Evolutionary conservation across 2,113 vertebrate genomes (phyloP), one percentile per base, ranked within the genome.

Genomic region (Morone saxatilis): DNA sequence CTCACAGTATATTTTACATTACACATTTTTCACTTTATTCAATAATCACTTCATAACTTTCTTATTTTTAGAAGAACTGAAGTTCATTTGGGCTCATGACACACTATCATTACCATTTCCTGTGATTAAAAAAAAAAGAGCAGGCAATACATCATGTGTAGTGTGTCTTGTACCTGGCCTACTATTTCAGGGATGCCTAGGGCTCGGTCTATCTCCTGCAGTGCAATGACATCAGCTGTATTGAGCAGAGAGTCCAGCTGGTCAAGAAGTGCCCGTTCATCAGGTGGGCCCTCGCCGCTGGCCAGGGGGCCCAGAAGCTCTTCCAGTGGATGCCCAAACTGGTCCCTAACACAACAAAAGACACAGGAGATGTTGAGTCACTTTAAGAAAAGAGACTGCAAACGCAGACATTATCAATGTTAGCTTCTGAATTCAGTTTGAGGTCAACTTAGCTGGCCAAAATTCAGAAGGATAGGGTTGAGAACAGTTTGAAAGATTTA

Each of bases 121-220:
- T 53, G n/a, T 25, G 25, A 25, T 61, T 25, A 13, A 77, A 38
- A 62, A 47, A 72, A 76, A 17, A 0, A 71, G 38, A 20, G 6
- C 16, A 48, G 41, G 12, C 4, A 25, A 19, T 20, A 22, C 12
- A 68, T 41, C 5, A 16, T 25, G 16, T 47, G 9, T 7, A 25
- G 11, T 25, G 2, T 25, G 31, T 65, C 36, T 20, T 91, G 81
- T 92, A 98, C 98, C 96, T 99, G 98, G 91, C 96, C 97, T 20
- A 99, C 97, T 51, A 99, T 97, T 77, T 99, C 98, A 71, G 98
- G 97, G 92, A 99, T 99, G 79, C 98, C 98, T 50, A 99, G 89
- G 6, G 98, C 98, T 90, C 97, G 95, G 89, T 99, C 98, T 8
- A 99, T 99, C 88, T 99, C 98, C 86, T 98, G 98, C 81, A 99